These are phyloP conservation scores for Drosophila anomelani DNA, from an alignment of 2,888 invertebrate species.

Conservation along the genomic window DNA sequence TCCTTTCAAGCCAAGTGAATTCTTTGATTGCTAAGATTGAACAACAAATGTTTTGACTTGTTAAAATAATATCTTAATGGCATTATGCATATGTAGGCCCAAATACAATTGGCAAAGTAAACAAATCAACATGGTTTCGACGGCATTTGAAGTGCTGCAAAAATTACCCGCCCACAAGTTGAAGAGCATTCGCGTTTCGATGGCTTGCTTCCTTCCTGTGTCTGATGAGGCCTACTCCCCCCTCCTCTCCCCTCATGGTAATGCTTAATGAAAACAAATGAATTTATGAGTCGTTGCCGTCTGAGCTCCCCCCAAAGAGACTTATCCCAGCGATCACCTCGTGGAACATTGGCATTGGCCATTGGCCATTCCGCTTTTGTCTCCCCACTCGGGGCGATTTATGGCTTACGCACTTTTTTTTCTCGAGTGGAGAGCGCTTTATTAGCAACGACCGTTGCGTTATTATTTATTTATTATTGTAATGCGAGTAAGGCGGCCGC, in stretches of 20 bases:
- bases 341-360: constrained; percentile 59
- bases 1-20: not conserved
- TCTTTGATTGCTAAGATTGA: not conserved
- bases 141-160: constrained; percentile 25
- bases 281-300: constrained; percentile 60
- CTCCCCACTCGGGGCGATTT: constrained; percentile 58
- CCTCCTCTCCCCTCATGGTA: constrained; percentile 6
- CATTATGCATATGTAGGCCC: constrained; percentile 4
- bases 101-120: constrained; percentile 17
- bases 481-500: constrained; percentile 57
- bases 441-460: constrained; percentile 45
- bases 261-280: constrained; percentile 71
- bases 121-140: constrained; percentile 22
- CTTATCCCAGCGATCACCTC: constrained; percentile 70
- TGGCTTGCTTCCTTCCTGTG: constrained; percentile 31
- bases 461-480: constrained; percentile 67
- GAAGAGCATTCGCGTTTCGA: constrained; percentile 36
- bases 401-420: constrained; percentile 65
- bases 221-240: constrained; percentile 14
- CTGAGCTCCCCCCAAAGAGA: constrained; percentile 30
- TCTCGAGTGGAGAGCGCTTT: constrained; percentile 41
- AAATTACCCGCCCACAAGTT: constrained; percentile 28
- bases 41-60: not conserved
- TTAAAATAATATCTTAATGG: not conserved
- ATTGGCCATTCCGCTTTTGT: constrained; percentile 69